Percentiles rank a stretch among this genome's conserved stretches.
These are phyloP conservation scores for Nomada flava DNA, from an alignment of 2,888 invertebrate species.

Conservation along the genomic window DNA sequence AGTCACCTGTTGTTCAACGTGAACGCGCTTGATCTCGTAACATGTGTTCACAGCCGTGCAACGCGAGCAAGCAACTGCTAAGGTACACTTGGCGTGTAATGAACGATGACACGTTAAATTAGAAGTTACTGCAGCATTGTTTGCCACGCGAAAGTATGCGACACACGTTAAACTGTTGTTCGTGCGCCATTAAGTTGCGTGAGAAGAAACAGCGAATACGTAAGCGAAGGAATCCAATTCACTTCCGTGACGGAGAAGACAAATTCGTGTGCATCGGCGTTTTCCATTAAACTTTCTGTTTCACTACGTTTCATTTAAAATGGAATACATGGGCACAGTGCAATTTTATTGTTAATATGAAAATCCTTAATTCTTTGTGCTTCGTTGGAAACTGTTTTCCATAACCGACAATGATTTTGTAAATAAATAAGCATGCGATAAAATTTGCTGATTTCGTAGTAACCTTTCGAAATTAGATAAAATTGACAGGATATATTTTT, in stretches of 20 bases:
- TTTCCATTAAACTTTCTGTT: background rate
- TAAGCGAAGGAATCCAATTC: slow-evolving; percentile 18
- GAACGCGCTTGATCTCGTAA: slow-evolving; percentile 15
- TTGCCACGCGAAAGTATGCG: slow-evolving; percentile 50
- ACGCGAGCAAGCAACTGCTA: slow-evolving; percentile 15
- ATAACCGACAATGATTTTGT: no score
- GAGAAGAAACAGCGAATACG: slow-evolving; percentile 38
- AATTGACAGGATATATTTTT: no score
- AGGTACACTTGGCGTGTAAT: slow-evolving; percentile 32
- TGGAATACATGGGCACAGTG: no score
- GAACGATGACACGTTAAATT: slow-evolving; percentile 59
- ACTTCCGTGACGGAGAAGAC: slow-evolving; percentile 8
- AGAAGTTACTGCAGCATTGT: slow-evolving; percentile 61
- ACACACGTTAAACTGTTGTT: slow-evolving; percentile 42
- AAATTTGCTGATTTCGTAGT: no score
- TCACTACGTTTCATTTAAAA: no score
- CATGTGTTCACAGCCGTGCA: slow-evolving; percentile 18
- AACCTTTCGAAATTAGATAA: no score
- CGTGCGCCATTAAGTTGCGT: slow-evolving; percentile 25
- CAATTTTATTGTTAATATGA: no score
- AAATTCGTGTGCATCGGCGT: slow-evolving; percentile 6
- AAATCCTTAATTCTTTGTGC: no score
- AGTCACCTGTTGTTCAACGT: slow-evolving; percentile 17
- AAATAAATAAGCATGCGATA: no score
- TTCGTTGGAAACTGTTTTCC: no score